A percentile compares a stretch with the other conserved stretches of the same genome.
These are phyloP conservation scores for Mustelus asterias DNA, from an alignment of 2,113 vertebrate species.

Conservation along the genomic window DNA sequence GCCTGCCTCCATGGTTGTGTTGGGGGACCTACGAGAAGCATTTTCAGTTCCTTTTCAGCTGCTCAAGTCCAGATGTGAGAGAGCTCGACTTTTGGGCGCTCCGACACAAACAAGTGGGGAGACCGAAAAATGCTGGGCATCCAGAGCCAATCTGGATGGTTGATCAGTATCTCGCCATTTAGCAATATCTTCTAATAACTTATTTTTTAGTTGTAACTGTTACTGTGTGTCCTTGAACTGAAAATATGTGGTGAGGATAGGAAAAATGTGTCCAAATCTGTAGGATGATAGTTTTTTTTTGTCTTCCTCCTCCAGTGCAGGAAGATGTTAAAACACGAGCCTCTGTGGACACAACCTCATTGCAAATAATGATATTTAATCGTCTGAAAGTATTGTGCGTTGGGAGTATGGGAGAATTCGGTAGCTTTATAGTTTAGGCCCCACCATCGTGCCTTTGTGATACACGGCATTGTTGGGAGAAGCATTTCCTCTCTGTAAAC, in stretches of 20 bases:
- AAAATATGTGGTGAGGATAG: background rate
- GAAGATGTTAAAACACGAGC: background rate
- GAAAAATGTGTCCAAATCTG: background rate
- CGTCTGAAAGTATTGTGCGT: background rate
- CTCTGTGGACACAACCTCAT: background rate
- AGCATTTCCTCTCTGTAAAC: background rate
- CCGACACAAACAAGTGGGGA: background rate
- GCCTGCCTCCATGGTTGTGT: too few relatives aligned
- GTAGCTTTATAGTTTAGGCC: background rate
- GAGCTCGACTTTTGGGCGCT: background rate
- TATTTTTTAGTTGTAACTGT: background rate
- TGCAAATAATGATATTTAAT: background rate
- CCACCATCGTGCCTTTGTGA: background rate
- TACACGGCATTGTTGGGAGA: background rate
- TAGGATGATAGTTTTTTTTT: background rate
- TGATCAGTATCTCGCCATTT: background rate
- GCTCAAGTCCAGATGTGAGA: too few relatives aligned
- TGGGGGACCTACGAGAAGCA: too few relatives aligned
- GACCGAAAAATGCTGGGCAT: background rate
- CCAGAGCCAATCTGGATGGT: background rate
- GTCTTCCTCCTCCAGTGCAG: background rate
- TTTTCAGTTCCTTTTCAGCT: too few relatives aligned
- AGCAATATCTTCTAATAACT: background rate
- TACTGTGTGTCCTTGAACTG: background rate
- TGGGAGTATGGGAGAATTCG: background rate